Conservation (phyloP, 1,140 invertebrate genomes). For the Zaprionus taronus region DNA sequence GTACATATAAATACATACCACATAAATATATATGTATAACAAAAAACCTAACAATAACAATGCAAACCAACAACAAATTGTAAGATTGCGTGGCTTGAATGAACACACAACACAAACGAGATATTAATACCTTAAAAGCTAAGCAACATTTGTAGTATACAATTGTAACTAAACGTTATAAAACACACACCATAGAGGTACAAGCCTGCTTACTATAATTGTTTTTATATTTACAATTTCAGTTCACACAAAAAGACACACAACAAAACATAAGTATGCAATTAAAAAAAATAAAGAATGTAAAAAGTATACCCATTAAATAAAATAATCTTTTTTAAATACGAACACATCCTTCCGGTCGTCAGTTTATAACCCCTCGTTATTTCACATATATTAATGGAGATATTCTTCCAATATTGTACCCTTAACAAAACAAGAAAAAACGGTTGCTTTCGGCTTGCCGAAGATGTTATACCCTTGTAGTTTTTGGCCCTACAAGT, state of each 20-base stretch:
- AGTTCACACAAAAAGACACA: neutral
- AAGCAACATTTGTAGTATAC: neutral
- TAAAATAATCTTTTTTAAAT: neutral
- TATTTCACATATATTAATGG: neutral
- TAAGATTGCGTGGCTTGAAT: neutral
- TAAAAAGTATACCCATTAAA: conserved; percentile 1
- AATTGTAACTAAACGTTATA: neutral
- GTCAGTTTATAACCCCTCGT: neutral
- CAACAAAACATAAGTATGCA: neutral
- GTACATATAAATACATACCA: conserved; percentile 65
- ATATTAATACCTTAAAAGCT: conserved; percentile 1
- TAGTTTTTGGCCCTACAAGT: neutral
- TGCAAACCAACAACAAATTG: neutral
- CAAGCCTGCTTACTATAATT: neutral
- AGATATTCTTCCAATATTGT: neutral
- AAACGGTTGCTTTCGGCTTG: neutral
- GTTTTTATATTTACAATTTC: neutral
- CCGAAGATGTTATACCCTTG: neutral
- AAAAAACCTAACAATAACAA: neutral
- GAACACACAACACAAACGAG: neutral
- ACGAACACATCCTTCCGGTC: neutral
- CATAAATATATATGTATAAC: conserved; percentile 1
- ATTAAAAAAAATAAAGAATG: neutral
- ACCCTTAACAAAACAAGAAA: neutral
- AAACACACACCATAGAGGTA: neutral